Conservation (phyloP, 2,113 vertebrate species). For the Limnothrissa miodon region DNA sequence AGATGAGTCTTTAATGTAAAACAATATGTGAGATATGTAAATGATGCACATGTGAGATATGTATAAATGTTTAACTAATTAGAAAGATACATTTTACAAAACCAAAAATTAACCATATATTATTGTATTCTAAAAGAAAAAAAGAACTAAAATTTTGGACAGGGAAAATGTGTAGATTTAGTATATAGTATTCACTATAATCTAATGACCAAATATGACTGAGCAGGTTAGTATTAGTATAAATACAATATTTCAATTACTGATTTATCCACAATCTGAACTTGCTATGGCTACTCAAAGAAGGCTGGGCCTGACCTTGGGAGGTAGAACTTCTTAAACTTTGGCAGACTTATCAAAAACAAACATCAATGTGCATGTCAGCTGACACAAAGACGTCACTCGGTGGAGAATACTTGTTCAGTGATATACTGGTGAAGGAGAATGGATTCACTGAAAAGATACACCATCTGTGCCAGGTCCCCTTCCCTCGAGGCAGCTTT, state of each 20-base stretch:
- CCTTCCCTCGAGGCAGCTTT: not conserved
- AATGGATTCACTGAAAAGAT: not conserved
- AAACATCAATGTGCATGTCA: conserved; percentile 36
- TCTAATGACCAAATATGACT: not conserved
- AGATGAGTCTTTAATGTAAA: conserved; percentile 7
- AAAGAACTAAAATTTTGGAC: not conserved
- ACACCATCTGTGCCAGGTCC: not conserved
- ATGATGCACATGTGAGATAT: no score
- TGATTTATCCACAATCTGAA: not conserved
- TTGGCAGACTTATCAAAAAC: conserved; percentile 39
- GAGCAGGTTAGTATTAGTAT: not conserved
- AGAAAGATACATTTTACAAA: not conserved
- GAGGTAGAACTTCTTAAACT: conserved; percentile 42
- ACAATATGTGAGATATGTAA: not conserved
- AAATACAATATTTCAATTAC: not conserved
- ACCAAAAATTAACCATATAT: not conserved
- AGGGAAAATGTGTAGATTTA: not conserved
- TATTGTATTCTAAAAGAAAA: not conserved
- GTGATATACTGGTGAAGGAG: not conserved
- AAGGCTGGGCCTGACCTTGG: conserved; percentile 34
- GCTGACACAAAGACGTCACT: not conserved
- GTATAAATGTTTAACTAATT: not conserved
- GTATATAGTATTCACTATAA: not conserved
- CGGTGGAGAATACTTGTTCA: not conserved
- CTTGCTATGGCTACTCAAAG: not conserved